Evolutionary conservation across 2,113 vertebrate species (phyloP).

Genomic region (Xiphophorus hellerii): DNA sequence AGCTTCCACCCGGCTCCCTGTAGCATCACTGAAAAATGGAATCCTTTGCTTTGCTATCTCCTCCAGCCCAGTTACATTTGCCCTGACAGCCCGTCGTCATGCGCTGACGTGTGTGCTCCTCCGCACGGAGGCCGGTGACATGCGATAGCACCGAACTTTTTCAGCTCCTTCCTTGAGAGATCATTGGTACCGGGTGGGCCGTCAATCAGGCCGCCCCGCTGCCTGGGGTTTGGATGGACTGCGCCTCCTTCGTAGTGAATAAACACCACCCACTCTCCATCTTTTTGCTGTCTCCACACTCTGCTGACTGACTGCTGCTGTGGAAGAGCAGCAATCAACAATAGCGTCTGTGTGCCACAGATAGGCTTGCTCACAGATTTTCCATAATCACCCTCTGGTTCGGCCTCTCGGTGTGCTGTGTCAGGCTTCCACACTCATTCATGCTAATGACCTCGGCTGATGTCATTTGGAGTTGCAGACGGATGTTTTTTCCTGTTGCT

Average conservation of each 20-base stretch:
- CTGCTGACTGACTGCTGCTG: conserved; percentile 29
- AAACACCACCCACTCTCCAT: conserved; percentile 37
- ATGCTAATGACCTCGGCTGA: conserved; percentile 45
- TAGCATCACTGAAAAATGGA: conserved; percentile 50
- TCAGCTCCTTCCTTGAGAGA: conserved; percentile 29
- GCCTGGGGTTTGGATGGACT: conserved; percentile 20
- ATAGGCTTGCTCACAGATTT: conserved; percentile 39
- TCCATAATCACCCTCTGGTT: conserved; percentile 34
- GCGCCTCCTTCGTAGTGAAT: conserved; percentile 17
- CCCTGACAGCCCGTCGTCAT: conserved; percentile 36
- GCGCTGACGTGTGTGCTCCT: conserved; percentile 32
- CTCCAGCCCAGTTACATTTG: conserved; percentile 32
- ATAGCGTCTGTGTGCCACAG: conserved; percentile 39
- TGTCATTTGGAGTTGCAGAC: conserved; percentile 30
- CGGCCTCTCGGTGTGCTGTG: conserved; percentile 29
- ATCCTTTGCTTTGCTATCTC: conserved; percentile 32
- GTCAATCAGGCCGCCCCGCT: conserved; percentile 48
- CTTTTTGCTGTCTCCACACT: conserved; percentile 20
- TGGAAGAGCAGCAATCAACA: conserved; percentile 16
- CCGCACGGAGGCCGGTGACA: conserved; percentile 8
- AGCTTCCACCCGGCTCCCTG: neutral
- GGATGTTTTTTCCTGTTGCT: conserved; percentile 16
- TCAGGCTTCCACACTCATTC: conserved; percentile 44
- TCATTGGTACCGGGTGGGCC: conserved; percentile 41
- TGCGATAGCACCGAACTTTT: conserved; percentile 36